Evolutionary conservation across 2,888 invertebrate species (phyloP).

Genomic region (Melolontha melolontha): DNA sequence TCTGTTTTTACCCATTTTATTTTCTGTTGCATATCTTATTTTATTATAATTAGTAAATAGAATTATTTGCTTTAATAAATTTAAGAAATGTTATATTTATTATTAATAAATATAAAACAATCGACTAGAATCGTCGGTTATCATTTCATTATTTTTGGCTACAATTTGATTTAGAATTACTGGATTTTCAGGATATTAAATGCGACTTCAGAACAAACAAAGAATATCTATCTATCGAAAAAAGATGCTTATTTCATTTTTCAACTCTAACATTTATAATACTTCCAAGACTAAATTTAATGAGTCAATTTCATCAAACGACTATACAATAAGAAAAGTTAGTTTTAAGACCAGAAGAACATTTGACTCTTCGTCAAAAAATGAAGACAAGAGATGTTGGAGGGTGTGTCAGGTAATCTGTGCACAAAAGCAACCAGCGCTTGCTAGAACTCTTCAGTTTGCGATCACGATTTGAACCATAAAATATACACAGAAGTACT

Average conservation of each 20-base stretch:
- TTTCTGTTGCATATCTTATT: too few species aligned
- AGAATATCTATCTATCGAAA: neutral
- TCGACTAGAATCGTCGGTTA: too few species aligned
- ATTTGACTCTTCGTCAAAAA: slow-evolving; percentile 44
- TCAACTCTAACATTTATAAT: neutral
- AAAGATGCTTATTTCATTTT: too few species aligned
- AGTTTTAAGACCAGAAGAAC: slow-evolving; percentile 41
- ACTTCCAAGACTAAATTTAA: slow-evolving; percentile 37
- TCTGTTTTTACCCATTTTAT: too few species aligned
- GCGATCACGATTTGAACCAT: slow-evolving; percentile 49
- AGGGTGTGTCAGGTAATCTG: slow-evolving; percentile 59
- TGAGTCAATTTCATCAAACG: slow-evolving; percentile 35
- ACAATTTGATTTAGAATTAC: too few species aligned
- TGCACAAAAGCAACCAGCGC: slow-evolving; percentile 59
- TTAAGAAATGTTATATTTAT: too few species aligned
- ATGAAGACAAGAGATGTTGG: slow-evolving; percentile 44
- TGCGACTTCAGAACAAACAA: neutral
- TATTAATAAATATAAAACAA: too few species aligned
- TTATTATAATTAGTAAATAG: too few species aligned
- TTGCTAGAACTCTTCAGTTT: slow-evolving; percentile 54
- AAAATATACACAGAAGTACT: slow-evolving; percentile 33
- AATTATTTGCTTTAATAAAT: too few species aligned
- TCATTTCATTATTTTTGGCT: too few species aligned
- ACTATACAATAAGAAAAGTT: slow-evolving; percentile 35
- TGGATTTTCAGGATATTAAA: too few species aligned